Evolutionary conservation across 2,797 vertebrate species (phyloP).

Genomic region (Taeniopygia guttata): DNA sequence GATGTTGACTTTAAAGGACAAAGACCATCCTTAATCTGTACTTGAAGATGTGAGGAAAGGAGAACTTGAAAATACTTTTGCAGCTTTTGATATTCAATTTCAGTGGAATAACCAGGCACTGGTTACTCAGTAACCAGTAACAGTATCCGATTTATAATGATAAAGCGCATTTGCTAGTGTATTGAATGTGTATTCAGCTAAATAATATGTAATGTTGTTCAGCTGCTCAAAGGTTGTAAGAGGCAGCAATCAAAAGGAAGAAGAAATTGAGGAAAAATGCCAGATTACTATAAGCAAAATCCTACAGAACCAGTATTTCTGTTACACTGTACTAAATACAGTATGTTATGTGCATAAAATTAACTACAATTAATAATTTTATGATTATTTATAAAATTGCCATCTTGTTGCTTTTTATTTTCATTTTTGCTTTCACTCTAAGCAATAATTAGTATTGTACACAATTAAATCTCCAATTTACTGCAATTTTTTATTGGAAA

Average conservation of each 20-base stretch:
- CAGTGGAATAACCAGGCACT: not conserved
- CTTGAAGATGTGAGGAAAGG: not conserved
- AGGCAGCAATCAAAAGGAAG: slow-evolving; percentile 5
- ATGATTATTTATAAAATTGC: not conserved
- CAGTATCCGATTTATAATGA: not conserved
- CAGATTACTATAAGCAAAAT: not conserved
- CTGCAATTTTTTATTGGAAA: not conserved
- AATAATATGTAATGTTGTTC: slow-evolving; percentile 14
- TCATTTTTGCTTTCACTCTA: not conserved
- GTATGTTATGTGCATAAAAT: not conserved
- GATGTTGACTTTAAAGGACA: not conserved
- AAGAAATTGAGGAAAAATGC: not conserved
- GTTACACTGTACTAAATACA: not conserved
- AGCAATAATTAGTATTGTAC: not conserved
- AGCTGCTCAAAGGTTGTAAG: not conserved
- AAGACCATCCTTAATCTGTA: not conserved
- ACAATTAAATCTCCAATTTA: not conserved
- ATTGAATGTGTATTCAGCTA: slow-evolving; percentile 35
- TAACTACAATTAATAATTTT: not conserved
- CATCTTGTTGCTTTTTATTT: not conserved
- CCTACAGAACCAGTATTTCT: not conserved
- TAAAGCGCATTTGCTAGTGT: slow-evolving; percentile 1
- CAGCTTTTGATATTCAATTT: slow-evolving; percentile 5
- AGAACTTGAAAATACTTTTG: not conserved
- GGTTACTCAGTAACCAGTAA: too few species aligned